Conservation (phyloP, 2,113 vertebrate species). For the Puntigrus tetrazona region DNA sequence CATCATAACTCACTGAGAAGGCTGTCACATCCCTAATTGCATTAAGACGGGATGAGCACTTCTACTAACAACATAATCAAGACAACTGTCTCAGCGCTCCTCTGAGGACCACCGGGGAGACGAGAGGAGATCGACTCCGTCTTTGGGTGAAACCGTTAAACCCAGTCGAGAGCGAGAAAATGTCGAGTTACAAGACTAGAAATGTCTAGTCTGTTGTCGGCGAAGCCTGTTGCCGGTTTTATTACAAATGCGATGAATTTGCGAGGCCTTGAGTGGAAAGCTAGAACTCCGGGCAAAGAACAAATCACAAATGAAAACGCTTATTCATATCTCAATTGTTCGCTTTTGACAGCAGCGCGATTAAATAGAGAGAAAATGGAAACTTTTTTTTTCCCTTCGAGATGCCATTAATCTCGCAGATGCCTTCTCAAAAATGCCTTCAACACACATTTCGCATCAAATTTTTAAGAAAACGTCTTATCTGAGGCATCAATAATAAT, state of each 20-base stretch:
- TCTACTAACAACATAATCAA: conserved; percentile 71
- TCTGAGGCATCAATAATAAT: neutral
- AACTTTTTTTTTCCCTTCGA: neutral
- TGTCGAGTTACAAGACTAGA: neutral
- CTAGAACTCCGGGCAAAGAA: neutral
- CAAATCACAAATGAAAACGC: neutral
- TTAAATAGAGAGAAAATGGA: neutral
- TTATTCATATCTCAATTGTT: neutral
- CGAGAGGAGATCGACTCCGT: neutral
- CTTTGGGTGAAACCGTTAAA: conserved; percentile 51
- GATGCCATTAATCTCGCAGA: conserved; percentile 15
- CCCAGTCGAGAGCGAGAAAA: conserved; percentile 27
- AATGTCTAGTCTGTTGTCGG: neutral
- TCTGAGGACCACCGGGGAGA: conserved; percentile 58
- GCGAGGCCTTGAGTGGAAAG: neutral
- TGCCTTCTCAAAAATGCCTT: neutral
- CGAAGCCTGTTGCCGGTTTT: neutral
- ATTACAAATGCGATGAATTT: neutral
- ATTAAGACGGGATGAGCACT: conserved; percentile 65
- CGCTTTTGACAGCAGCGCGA: neutral
- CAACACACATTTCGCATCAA: neutral
- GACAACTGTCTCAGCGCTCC: conserved; percentile 61
- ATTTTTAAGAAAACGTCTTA: neutral
- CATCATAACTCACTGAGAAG: conserved; percentile 54
- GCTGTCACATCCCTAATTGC: conserved; percentile 64